phyloP scores from a whole-genome alignment of 2,113 vertebrate genomes.

The Barnardius zonarius region DNA sequence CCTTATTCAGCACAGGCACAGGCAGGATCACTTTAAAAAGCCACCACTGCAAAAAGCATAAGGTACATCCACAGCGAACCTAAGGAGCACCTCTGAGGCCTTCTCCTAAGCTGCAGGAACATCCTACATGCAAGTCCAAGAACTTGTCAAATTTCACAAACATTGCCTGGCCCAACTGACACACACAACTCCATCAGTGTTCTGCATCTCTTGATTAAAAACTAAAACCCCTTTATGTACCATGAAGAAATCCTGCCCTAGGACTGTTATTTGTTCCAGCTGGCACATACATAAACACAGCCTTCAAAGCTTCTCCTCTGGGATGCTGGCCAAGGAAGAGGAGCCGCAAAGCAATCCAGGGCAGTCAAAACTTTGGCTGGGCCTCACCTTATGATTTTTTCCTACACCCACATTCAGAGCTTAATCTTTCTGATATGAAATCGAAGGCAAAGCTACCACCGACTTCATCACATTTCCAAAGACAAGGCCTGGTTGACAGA shows the following conservation, averaged over 20 bases:
- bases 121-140: not conserved
- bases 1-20: not conserved
- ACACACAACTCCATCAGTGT: not conserved
- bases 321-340: slow-evolving; percentile 20
- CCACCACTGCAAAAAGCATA: not conserved
- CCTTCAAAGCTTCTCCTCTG: slow-evolving; percentile 14
- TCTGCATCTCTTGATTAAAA: not conserved
- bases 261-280: not conserved
- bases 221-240: rapidly evolving
- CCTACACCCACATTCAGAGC: not conserved
- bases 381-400: not conserved
- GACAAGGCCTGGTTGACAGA: not conserved
- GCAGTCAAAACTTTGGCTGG: not conserved
- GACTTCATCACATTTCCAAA: not conserved
- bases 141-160: not conserved
- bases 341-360: not conserved
- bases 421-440: not conserved
- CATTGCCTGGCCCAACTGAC: not conserved
- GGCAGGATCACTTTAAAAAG: not conserved
- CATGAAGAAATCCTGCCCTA: not conserved
- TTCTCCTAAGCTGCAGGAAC: not conserved
- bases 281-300: not conserved
- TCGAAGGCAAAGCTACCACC: not conserved
- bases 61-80: not conserved
- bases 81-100: not conserved